Percentiles rank a stretch among this genome's conserved stretches.
These are phyloP conservation scores for Larimichthys crocea DNA, from an alignment of 2,113 vertebrate species.

Conservation along the genomic window DNA sequence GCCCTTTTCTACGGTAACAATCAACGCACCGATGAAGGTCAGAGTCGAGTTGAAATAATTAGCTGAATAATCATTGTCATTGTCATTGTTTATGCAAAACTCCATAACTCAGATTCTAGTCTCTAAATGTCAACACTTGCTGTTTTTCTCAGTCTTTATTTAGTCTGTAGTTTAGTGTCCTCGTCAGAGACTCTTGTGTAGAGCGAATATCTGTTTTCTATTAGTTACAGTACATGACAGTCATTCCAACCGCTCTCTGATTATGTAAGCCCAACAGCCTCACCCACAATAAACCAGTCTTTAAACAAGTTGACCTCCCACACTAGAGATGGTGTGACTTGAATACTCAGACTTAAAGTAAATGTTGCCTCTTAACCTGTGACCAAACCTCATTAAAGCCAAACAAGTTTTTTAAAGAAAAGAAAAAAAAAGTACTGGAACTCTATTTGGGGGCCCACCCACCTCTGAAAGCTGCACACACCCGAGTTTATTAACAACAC, in stretches of 20 bases:
- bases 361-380: slow-evolving; percentile 15
- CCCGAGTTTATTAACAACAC: neutral
- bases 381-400: slow-evolving; percentile 32
- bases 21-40: neutral
- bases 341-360: neutral
- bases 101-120: too few relatives aligned
- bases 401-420: neutral
- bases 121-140: neutral
- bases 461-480: neutral
- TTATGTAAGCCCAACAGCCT: neutral
- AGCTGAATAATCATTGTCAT: too few relatives aligned
- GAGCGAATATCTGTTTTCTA: neutral
- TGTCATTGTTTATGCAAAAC: neutral
- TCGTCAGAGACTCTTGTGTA: too few relatives aligned
- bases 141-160: neutral
- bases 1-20: neutral
- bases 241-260: too few relatives aligned
- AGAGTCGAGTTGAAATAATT: neutral
- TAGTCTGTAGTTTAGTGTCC: neutral
- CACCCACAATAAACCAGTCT: neutral
- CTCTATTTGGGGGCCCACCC: neutral
- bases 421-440: neutral
- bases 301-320: neutral
- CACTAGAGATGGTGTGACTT: neutral
- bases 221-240: neutral